Base-by-base conservation (phyloP, 2,113 vertebrate genomes). In the Elachura formosa region DNA sequence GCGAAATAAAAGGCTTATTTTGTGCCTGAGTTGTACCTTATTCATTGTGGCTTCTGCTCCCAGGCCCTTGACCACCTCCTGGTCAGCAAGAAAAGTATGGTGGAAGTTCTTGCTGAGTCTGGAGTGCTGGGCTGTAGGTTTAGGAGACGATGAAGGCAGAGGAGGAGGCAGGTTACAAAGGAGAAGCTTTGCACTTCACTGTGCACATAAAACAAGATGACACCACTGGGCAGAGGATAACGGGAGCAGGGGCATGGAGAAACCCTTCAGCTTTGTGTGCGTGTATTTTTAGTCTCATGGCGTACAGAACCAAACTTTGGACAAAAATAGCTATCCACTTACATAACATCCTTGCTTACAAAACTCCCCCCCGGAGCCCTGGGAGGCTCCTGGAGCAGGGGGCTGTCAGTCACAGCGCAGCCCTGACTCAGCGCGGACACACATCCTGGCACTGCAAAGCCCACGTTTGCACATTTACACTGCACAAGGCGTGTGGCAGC, bases 241-340 rank as follows among this genome's bases (percentile, higher is more conserved):
- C 9, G 67, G 86, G 74, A 79, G 68, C 86, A 94, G 93, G 91
- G 93, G 59, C 54, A 85, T 2, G 20, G 86, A 93, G 87, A 94
- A 97, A 91, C 21, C 96, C 97, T 95, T 96, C 73, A 96, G 96
- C 86, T 97, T 94, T 96, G 97, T 96, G 94, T 89, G 90, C 3
- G 4, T 72, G 73, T 96, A 97, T 97, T 97, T 98, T 98, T 97
- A 97, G 96, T 91, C 91, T 96, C 3, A 0, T 45, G 38, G 91
- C 80, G 89, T 10, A 34, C 68, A 91, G 73, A 88, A 79, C 78
- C 82, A 93, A 97, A 96, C 97, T 94, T 94, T 92, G 85, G 88
- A 96, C 96, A 97, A 79, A 98, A 98, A 98, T 97, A 98, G 95
- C 91, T 86, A 72, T 38, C 80, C 41, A 26, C 89, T 98, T 98